Base-by-base conservation (phyloP, 2,113 vertebrate genomes). In the Sander lucioperca region DNA sequence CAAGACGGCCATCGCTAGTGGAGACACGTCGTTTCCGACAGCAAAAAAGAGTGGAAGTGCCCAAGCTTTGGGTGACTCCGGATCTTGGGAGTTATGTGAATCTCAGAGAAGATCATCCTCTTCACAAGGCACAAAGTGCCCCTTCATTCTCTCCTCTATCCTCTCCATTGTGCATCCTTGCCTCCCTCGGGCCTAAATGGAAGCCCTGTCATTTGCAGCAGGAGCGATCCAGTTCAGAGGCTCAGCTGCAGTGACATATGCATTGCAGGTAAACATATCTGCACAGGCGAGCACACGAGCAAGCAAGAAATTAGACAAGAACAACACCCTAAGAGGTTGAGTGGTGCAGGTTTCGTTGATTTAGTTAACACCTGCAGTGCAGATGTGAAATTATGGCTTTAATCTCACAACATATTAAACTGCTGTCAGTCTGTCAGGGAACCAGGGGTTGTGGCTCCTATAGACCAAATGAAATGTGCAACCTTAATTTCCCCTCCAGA, bases 81-180 rank as follows among this genome's bases (percentile, higher is more conserved):
- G 94, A 95, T 94, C 91, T 92, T 33, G 59, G 85, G 39, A 39
- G 77, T 74, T 74, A 59, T 82, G 86, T 70, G 81, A 56, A 75
- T 69, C 88, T 85, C 82, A 77, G 86, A 77, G 75, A 82, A 84
- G 88, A 92, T 92, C 90, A 53, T 85, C 91, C 77, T 88, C 89
- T 92, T 86, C 64, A 66, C 27, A 19, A 73, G 9, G 56, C 69
- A 95, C 94, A 96, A 93, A 94, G 95, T 80, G 56, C 74, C 89
- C 91, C 93, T 96, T 96, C 93, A 95, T 92, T 59, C 75, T 80
- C 82, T 69, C 71, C 65, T 94, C 92, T 94, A 90, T 92, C 88
- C 88, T 85, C 88, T 82, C 76, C 87, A 85, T 92, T 93, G 89
- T 94, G 87, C 87, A 76, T 73, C 86, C 59, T 80, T 74, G 65